phyloP scores from a whole-genome alignment of 2,113 vertebrate genomes.

The Sphaerodactylus townsendi region DNA sequence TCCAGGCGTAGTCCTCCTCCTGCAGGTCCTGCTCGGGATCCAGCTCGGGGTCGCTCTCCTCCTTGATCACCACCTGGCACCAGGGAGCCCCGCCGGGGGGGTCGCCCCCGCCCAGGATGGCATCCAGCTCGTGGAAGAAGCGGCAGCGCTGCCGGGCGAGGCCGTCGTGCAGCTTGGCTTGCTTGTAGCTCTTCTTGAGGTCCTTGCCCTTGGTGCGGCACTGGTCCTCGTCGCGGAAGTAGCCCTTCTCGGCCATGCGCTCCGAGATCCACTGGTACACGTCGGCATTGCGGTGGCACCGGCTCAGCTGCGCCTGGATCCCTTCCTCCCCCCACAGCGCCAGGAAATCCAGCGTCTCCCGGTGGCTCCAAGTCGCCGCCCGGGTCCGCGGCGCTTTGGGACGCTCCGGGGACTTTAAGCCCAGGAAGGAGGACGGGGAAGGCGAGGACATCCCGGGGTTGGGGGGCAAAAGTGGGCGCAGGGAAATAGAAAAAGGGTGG shows the following conservation, averaged over 20 bases:
- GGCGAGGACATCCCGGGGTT: conserved; percentile 6
- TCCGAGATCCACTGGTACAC: conserved; percentile 36
- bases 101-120: conserved; percentile 1
- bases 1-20: conserved; percentile 16
- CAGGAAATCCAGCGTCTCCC: conserved; percentile 20
- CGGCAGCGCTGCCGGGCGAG: conserved; percentile 16
- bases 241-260: conserved; percentile 23
- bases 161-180: conserved; percentile 17
- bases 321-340: conserved; percentile 22
- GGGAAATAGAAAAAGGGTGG: neutral
- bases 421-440: conserved; percentile 15
- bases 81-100: neutral
- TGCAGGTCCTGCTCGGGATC: neutral
- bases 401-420: neutral
- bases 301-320: conserved; percentile 27
- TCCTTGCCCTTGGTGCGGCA: conserved; percentile 36
- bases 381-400: conserved; percentile 14
- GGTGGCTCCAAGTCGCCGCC: conserved; percentile 28
- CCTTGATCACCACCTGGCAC: conserved; percentile 34
- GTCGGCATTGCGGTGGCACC: conserved; percentile 32
- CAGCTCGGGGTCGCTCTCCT: conserved; percentile 18
- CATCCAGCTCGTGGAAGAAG: conserved; percentile 27
- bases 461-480: neutral
- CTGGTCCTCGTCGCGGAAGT: conserved; percentile 25
- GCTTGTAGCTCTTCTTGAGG: conserved; percentile 35